Evolutionary conservation across 2,888 invertebrate species (phyloP).

Genomic region (Coelopa pilipes): DNA sequence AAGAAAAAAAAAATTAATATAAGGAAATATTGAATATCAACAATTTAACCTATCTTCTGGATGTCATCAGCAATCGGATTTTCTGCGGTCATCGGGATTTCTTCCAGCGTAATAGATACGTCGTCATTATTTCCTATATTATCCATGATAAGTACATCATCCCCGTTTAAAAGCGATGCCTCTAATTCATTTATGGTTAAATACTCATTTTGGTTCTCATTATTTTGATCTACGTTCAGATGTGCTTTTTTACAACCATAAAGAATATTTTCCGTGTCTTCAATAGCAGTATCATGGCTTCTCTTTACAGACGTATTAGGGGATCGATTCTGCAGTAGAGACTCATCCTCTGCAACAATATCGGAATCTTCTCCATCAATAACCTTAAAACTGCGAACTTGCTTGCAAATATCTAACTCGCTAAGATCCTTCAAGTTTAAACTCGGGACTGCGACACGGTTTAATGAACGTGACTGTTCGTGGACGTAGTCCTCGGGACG

Average conservation of each 20-base stretch:
- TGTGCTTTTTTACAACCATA: too few species aligned
- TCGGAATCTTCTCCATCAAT: not conserved
- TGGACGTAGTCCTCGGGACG: slow-evolving; percentile 51
- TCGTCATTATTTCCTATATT: not conserved
- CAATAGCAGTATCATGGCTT: not conserved
- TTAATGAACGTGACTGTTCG: slow-evolving; percentile 49
- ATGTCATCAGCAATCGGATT: not conserved
- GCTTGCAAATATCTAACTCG: slow-evolving; percentile 40
- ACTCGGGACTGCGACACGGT: slow-evolving; percentile 51
- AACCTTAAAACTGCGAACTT: not conserved
- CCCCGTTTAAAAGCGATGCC: not conserved
- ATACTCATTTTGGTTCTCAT: slow-evolving; percentile 10
- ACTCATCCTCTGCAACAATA: not conserved
- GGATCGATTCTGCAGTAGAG: too few species aligned
- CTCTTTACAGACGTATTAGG: not conserved
- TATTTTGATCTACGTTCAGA: too few species aligned
- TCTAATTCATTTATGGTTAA: not conserved
- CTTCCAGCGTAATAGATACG: not conserved
- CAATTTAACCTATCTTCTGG: not conserved
- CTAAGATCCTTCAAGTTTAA: slow-evolving; percentile 48
- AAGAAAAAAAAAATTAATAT: not conserved
- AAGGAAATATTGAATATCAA: too few species aligned
- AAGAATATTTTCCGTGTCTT: not conserved
- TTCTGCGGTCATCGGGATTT: not conserved
- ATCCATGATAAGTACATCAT: not conserved